phyloP scores from a whole-genome alignment of 2,888 invertebrate genomes.

The Cephus rjabovi region DNA sequence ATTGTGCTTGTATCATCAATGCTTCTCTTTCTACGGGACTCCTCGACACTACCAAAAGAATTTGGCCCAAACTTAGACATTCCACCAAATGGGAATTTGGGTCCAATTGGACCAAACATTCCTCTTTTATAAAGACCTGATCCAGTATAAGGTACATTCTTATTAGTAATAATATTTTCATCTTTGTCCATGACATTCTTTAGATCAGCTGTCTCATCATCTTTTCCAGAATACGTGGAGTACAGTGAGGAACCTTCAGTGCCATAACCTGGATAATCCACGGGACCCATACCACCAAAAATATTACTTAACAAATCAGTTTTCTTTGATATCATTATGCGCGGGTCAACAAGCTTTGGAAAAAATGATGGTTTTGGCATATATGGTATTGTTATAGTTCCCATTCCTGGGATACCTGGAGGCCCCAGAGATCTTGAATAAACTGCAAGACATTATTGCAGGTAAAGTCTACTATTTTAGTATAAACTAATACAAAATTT shows the following conservation, averaged over 20 bases:
- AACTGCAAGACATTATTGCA: conserved; percentile 27
- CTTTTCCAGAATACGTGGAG: neutral
- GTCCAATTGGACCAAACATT: conserved; percentile 30
- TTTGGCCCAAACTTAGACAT: neutral
- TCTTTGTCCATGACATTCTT: neutral
- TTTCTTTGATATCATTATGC: conserved; percentile 53
- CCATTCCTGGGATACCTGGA: conserved; percentile 34
- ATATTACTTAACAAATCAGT: conserved; percentile 48
- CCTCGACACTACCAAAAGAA: conserved; percentile 12
- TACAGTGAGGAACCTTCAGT: neutral
- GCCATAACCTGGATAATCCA: conserved; percentile 16
- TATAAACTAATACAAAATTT: neutral
- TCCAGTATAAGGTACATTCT: neutral
- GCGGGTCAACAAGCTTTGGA: conserved; percentile 58
- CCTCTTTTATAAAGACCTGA: conserved; percentile 33
- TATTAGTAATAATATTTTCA: neutral
- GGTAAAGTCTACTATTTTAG: neutral
- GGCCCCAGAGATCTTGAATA: conserved; percentile 47
- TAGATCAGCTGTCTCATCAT: neutral
- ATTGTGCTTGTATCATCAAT: conserved; percentile 13
- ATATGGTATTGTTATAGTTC: conserved; percentile 52
- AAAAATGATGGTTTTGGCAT: conserved; percentile 49
- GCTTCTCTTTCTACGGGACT: conserved; percentile 23
- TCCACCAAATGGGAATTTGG: conserved; percentile 20
- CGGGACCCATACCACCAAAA: conserved; percentile 48